These are phyloP conservation scores for Polyommatus iphigenia DNA, from an alignment of 2,888 invertebrate species.

Conservation along the genomic window DNA sequence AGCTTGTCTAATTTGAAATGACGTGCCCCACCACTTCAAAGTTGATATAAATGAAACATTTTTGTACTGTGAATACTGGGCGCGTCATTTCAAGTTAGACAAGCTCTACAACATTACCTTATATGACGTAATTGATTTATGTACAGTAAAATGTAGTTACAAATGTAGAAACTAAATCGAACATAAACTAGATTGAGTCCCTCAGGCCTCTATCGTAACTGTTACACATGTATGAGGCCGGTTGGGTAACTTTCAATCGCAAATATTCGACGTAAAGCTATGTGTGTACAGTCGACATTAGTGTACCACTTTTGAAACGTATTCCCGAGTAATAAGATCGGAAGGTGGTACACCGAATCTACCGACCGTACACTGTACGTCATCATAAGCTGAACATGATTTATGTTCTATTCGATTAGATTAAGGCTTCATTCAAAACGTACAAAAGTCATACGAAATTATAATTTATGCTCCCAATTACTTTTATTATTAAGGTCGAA, in stretches of 20 bases:
- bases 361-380: neutral
- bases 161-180: slow-evolving; percentile 4
- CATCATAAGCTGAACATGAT: neutral
- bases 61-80: too few relatives aligned
- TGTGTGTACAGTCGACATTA: neutral
- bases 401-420: neutral
- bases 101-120: too few relatives aligned
- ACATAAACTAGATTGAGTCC: slow-evolving; percentile 12
- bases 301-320: neutral
- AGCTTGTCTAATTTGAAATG: too few relatives aligned
- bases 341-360: neutral
- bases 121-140: neutral
- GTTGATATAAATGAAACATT: too few relatives aligned
- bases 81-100: too few relatives aligned
- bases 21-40: too few relatives aligned
- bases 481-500: slow-evolving; percentile 5
- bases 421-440: slow-evolving; percentile 11
- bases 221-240: slow-evolving; percentile 21
- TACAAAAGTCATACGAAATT: slow-evolving; percentile 13
- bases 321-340: neutral
- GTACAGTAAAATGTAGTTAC: slow-evolving; percentile 5
- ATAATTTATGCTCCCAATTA: neutral
- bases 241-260: slow-evolving; percentile 23
- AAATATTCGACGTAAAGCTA: slow-evolving; percentile 20
- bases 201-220: slow-evolving; percentile 19